phyloP scores from a whole-genome alignment of 1,140 invertebrate species.

The Calycopis cecrops region DNA sequence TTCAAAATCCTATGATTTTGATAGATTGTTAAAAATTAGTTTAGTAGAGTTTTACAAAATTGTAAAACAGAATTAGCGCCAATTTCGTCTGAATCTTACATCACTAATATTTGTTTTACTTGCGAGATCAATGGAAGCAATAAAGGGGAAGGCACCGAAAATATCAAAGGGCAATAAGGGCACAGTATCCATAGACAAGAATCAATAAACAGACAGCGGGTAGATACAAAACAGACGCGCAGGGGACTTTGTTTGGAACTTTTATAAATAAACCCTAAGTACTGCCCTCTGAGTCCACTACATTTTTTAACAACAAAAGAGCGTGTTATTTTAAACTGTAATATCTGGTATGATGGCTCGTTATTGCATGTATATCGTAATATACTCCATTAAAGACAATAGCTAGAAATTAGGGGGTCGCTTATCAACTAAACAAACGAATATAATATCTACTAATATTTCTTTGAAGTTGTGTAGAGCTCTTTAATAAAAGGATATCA shows the following conservation, averaged over 20 bases:
- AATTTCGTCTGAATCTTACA: not conserved
- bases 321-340: slow-evolving; percentile 4
- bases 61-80: no score
- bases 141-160: slow-evolving; percentile 24
- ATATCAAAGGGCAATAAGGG: slow-evolving; percentile 30
- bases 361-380: not conserved
- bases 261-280: slow-evolving; percentile 54
- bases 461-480: no score
- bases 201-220: slow-evolving; percentile 45
- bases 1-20: no score
- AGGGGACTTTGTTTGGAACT: slow-evolving; percentile 45
- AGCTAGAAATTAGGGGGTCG: no score
- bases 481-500: no score
- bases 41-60: no score
- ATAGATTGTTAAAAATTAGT: no score
- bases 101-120: slow-evolving; percentile 13
- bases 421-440: no score
- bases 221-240: slow-evolving; percentile 57
- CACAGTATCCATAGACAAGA: slow-evolving; percentile 19
- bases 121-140: slow-evolving; percentile 24
- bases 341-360: not conserved
- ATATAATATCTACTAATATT: no score
- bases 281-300: slow-evolving; percentile 40
- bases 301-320: slow-evolving; percentile 2
- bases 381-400: no score